Evolutionary conservation across 2,888 invertebrate genomes (phyloP).

Genomic region (Pseudoips prasinana): DNA sequence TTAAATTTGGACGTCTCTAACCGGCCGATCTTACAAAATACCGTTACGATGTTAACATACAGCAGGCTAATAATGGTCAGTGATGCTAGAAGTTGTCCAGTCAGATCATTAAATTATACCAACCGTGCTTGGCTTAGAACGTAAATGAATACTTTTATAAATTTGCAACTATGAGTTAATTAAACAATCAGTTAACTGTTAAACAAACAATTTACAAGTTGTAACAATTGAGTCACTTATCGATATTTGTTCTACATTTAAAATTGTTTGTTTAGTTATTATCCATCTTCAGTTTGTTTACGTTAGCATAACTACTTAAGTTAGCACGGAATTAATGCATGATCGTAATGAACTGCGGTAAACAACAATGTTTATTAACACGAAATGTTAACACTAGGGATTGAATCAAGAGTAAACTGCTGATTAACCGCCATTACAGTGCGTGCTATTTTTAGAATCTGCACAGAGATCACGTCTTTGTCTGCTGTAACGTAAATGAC

Average conservation of each 20-base stretch:
- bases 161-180: conserved; percentile 15
- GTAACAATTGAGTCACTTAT: conserved; percentile 18
- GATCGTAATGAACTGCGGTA: conserved; percentile 34
- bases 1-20: too few relatives aligned
- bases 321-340: conserved; percentile 43
- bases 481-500: conserved; percentile 72
- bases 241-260: conserved; percentile 27
- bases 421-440: conserved; percentile 75
- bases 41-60: too few relatives aligned
- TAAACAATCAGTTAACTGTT: conserved; percentile 7
- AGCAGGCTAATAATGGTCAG: too few relatives aligned
- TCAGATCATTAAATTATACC: too few relatives aligned
- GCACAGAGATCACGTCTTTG: conserved; percentile 78
- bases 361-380: conserved; percentile 32
- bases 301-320: conserved; percentile 31
- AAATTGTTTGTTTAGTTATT: conserved; percentile 28
- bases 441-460: conserved; percentile 74
- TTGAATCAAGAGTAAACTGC: conserved; percentile 68
- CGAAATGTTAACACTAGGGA: conserved; percentile 43
- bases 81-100: too few relatives aligned
- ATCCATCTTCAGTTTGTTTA: conserved; percentile 37
- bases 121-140: too few relatives aligned
- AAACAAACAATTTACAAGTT: conserved; percentile 20
- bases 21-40: too few relatives aligned
- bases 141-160: too few relatives aligned